Evolutionary conservation across 2,113 vertebrate genomes (phyloP).

Genomic region (Daboia siamensis): DNA sequence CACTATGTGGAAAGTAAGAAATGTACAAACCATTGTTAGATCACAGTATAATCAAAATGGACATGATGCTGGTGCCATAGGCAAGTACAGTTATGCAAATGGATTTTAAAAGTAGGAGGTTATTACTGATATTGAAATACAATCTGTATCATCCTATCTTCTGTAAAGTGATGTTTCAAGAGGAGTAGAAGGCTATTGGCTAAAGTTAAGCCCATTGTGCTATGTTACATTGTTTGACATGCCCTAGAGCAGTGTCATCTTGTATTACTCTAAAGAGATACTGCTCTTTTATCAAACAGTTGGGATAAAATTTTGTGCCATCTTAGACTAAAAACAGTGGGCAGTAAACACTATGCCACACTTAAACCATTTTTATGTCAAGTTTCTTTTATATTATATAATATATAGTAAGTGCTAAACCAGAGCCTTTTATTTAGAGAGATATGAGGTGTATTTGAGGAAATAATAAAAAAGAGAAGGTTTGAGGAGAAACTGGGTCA

Average conservation of each 20-base stretch:
- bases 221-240: conserved; percentile 66
- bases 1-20: neutral
- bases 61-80: neutral
- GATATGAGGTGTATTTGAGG: neutral
- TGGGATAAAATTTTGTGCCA: conserved; percentile 40
- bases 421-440: neutral
- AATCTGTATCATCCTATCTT: conserved; percentile 26
- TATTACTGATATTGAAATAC: conserved; percentile 32
- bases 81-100: neutral
- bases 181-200: conserved; percentile 66
- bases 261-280: conserved; percentile 61
- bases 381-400: neutral
- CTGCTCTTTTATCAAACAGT: conserved; percentile 65
- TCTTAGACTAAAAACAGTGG: conserved; percentile 43
- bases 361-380: conserved; percentile 31
- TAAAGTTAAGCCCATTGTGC: conserved; percentile 62
- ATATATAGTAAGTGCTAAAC: neutral
- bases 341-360: conserved; percentile 18
- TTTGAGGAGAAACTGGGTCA: neutral
- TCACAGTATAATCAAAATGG: neutral
- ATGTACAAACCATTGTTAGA: neutral
- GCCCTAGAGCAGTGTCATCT: conserved; percentile 68
- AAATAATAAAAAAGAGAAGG: neutral
- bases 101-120: conserved; percentile 23
- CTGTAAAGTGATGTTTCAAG: conserved; percentile 61